A percentile compares a stretch with the other conserved stretches of the same genome.
Evolutionary conservation across 1,140 invertebrate genomes (phyloP).

Genomic region (Diachasma alloeum): DNA sequence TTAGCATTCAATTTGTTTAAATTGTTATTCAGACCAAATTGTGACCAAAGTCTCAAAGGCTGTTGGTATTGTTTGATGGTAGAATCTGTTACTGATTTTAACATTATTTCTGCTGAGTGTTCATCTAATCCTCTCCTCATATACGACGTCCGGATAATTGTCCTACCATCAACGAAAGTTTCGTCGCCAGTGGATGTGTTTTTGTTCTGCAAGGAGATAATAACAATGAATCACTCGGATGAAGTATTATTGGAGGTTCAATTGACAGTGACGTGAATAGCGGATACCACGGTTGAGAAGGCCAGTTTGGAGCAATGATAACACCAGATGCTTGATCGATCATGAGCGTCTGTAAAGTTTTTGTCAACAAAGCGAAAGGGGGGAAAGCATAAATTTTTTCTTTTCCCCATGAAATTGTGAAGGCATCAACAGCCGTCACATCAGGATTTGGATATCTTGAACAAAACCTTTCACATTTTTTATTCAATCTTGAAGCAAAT

Average conservation of each 20-base stretch:
- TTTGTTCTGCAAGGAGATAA: background rate
- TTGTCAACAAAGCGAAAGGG: slow-evolving; percentile 5
- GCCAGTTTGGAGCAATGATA: slow-evolving; percentile 12
- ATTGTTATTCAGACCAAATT: background rate
- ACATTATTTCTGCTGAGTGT: background rate
- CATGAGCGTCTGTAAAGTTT: slow-evolving; percentile 8
- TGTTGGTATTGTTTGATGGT: slow-evolving; percentile 20
- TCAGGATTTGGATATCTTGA: slow-evolving; percentile 8
- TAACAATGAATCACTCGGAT: background rate
- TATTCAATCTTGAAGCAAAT: slow-evolving; percentile 21
- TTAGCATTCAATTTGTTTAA: background rate
- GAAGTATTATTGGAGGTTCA: background rate
- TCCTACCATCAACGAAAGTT: slow-evolving; percentile 17
- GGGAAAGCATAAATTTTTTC: slow-evolving; percentile 15
- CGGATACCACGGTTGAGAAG: slow-evolving; percentile 14
- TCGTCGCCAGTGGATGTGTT: slow-evolving; percentile 1
- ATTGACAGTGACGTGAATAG: background rate
- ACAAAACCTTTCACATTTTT: slow-evolving; percentile 13
- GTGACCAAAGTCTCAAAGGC: slow-evolving; percentile 14
- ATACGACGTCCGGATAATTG: slow-evolving; percentile 7
- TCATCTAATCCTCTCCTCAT: background rate
- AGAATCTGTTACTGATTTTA: background rate
- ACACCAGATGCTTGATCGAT: background rate
- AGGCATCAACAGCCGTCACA: slow-evolving; percentile 14
- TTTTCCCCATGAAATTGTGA: slow-evolving; percentile 19